Evolutionary conservation across 2,888 invertebrate genomes (phyloP).

Genomic region (Metallyticus violacea): DNA sequence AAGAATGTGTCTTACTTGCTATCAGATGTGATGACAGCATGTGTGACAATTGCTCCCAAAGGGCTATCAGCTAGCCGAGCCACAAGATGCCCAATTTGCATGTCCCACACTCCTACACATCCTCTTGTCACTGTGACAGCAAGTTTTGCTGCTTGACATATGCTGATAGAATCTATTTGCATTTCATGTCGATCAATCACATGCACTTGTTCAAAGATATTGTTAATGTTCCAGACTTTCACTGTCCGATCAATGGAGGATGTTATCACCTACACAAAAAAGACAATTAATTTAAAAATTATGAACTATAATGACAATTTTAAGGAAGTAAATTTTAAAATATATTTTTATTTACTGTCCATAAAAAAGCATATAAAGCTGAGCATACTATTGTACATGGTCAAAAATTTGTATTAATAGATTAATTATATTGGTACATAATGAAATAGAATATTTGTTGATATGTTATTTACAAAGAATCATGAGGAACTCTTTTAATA

Average conservation of each 20-base stretch:
- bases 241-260: constrained; percentile 97
- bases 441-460: too few relatives aligned
- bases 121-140: constrained; percentile 92
- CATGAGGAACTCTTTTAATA: too few relatives aligned
- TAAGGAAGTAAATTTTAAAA: too few relatives aligned
- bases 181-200: constrained; percentile 93
- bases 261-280: constrained; percentile 70
- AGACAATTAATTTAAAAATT: not conserved
- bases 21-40: constrained; percentile 82
- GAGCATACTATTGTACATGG: too few relatives aligned
- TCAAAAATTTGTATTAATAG: too few relatives aligned
- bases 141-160: constrained; percentile 44
- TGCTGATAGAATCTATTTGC: constrained; percentile 85
- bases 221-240: constrained; percentile 99
- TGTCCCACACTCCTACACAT: constrained; percentile 94
- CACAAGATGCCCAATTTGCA: constrained; percentile 78
- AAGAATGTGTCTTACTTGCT: constrained; percentile 58
- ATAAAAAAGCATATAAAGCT: too few relatives aligned
- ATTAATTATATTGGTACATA: too few relatives aligned
- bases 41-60: constrained; percentile 90
- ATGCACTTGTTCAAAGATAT: constrained; percentile 96
- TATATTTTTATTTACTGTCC: too few relatives aligned
- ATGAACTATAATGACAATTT: too few relatives aligned
- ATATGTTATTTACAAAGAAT: too few relatives aligned
- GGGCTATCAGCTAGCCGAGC: constrained; percentile 88